Percentiles rank a stretch among this genome's conserved stretches.
These are phyloP conservation scores for Enteromius viviparus DNA, from an alignment of 2,797 vertebrate species.

Conservation along the genomic window DNA sequence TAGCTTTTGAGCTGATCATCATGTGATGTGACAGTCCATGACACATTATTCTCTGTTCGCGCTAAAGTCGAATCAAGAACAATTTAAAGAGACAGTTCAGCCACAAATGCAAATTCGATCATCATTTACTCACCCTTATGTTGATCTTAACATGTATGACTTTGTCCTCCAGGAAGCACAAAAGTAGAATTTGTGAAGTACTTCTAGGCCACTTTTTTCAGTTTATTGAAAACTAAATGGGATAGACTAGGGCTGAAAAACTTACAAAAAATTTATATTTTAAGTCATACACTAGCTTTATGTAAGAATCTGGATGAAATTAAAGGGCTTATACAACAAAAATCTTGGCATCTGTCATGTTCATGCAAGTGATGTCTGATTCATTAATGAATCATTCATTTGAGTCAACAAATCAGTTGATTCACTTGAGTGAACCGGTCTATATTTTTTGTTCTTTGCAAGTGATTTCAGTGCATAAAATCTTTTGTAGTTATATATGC, in stretches of 20 bases:
- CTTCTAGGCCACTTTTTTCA: background rate
- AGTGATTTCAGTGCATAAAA: background rate
- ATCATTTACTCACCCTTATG: background rate
- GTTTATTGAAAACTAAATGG: too few species aligned
- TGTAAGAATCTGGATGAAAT: background rate
- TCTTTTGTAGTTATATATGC: background rate
- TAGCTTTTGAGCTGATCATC: background rate
- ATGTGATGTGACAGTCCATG: constrained; percentile 5
- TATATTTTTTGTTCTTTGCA: background rate
- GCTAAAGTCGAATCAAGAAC: background rate
- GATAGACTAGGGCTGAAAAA: background rate
- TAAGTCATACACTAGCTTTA: background rate
- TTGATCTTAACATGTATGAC: background rate
- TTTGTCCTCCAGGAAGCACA: background rate
- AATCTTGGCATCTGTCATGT: background rate
- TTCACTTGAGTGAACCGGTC: background rate
- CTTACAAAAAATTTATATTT: background rate
- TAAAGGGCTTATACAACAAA: background rate
- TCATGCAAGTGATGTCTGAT: background rate
- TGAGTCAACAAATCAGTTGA: background rate
- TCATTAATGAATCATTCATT: background rate
- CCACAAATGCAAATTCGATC: background rate
- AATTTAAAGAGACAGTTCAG: background rate
- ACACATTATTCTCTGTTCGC: constrained; percentile 4
- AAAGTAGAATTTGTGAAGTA: background rate